Evolutionary conservation across 2,888 invertebrate genomes (phyloP), one percentile per base, ranked within the genome.

Genomic region (Ophraella communa): DNA sequence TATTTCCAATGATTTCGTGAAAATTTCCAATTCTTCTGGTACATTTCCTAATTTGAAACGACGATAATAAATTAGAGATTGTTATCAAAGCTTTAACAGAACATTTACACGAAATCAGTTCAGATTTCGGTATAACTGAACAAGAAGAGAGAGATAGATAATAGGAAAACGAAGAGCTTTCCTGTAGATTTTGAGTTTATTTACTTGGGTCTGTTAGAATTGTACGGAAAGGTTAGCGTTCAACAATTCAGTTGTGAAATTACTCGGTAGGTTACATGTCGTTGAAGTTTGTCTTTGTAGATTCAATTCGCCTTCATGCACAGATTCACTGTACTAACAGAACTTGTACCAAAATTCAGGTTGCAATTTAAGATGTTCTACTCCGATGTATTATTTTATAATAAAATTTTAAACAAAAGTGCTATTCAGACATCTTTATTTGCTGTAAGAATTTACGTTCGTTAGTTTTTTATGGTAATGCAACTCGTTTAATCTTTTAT

Each of bases 231-330:
- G 33, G 57, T 57, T 30, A 14, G 5, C 20, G 33, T 24, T 45
- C 47, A 57, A 33, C 47, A 33, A 47, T 57, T 57, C 57, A 47
- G 23, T 47, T 33, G 47, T 47, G 35, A 47, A 47, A 57, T 57
- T 57, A 30, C 30, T 45, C 56, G 11, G 21, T 17, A 33, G 33
- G 35, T 57, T 35, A 47, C 21, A 45, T 30, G 33, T 23, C 20
- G 33, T 4, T 2, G 14, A 30, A 57, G 57, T 57, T 57, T 47
- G 33, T 14, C 57, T 57, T 57, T 14, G 57, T 21, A 47, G 20
- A 47, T 47, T 57, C 44, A 10, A 20, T 11, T 47, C 21, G 11
- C 47, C 17, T 57, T 57, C 7, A 47, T 33, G 47, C 57, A 47
- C 57, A 23, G 17, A 33, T 44, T 47, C n/a, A 27, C 11, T 47